Conservation (phyloP, 2,113 vertebrate species). For the Symphodus melops region DNA sequence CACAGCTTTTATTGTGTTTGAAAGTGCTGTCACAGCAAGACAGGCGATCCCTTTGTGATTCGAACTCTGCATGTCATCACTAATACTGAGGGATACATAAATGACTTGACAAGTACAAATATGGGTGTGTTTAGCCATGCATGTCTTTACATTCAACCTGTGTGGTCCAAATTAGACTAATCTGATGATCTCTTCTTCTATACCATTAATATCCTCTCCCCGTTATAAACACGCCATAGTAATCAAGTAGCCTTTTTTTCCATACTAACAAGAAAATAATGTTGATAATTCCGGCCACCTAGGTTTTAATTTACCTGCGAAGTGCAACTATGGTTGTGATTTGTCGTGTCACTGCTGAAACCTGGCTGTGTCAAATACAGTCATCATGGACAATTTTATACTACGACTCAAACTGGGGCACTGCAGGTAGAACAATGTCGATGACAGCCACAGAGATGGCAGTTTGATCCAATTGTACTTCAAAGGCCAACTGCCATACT, state of each 20-base stretch:
- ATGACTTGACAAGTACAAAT: slow-evolving; percentile 28
- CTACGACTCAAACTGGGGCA: background rate
- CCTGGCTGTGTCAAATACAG: background rate
- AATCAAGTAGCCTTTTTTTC: background rate
- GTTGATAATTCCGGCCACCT: background rate
- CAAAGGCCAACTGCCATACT: no score
- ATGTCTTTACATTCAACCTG: background rate
- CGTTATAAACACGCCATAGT: background rate
- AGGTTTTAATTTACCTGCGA: background rate
- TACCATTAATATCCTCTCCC: background rate
- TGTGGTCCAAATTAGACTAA: no score
- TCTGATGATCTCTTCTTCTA: background rate
- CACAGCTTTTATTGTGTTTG: slow-evolving; percentile 48
- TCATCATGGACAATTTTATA: no score
- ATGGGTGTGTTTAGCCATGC: background rate
- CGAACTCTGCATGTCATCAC: slow-evolving; percentile 27
- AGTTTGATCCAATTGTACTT: no score
- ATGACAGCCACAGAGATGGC: no score
- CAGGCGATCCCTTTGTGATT: slow-evolving; percentile 25
- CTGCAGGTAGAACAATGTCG: no score
- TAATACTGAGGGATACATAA: slow-evolving; percentile 40
- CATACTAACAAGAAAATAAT: background rate
- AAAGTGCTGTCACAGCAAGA: slow-evolving; percentile 65
- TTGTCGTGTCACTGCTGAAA: background rate
- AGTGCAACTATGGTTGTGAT: background rate